A percentile compares a stretch with the other conserved stretches of the same genome.
Evolutionary conservation across 2,113 vertebrate species (phyloP).

Genomic region (Ciconia maguari): DNA sequence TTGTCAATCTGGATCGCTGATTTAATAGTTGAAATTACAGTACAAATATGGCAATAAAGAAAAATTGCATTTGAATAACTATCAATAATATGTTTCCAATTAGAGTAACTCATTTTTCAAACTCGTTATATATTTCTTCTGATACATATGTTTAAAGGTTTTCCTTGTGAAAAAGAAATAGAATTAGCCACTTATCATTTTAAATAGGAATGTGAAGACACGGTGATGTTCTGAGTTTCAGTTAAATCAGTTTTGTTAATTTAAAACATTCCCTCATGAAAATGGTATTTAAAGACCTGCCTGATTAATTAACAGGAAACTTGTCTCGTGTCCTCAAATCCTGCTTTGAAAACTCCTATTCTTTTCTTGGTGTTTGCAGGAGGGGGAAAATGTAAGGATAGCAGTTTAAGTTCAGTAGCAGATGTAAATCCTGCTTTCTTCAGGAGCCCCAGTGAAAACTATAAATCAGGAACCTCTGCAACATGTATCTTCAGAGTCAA

Average conservation of each 20-base stretch:
- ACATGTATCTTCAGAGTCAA: not conserved
- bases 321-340: not conserved
- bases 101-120: not conserved
- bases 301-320: not conserved
- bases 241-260: not conserved
- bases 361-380: not conserved
- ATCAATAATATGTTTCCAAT: not conserved
- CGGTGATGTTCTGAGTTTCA: not conserved
- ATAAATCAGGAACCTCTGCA: not conserved
- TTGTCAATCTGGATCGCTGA: not conserved
- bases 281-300: not conserved
- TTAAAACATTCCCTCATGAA: not conserved
- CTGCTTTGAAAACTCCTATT: not conserved
- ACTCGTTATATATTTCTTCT: not conserved
- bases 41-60: not conserved
- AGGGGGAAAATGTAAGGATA: not conserved
- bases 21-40: not conserved
- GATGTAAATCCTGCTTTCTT: not conserved
- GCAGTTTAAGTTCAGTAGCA: not conserved
- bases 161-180: constrained; percentile 20
- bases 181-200: not conserved
- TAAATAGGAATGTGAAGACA: not conserved
- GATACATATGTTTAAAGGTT: not conserved
- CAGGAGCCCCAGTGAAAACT: not conserved
- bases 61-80: not conserved